Percentiles rank a stretch among this genome's conserved stretches.
Conservation (phyloP, 2,113 vertebrate genomes). For the Heptranchias perlo region DNA sequence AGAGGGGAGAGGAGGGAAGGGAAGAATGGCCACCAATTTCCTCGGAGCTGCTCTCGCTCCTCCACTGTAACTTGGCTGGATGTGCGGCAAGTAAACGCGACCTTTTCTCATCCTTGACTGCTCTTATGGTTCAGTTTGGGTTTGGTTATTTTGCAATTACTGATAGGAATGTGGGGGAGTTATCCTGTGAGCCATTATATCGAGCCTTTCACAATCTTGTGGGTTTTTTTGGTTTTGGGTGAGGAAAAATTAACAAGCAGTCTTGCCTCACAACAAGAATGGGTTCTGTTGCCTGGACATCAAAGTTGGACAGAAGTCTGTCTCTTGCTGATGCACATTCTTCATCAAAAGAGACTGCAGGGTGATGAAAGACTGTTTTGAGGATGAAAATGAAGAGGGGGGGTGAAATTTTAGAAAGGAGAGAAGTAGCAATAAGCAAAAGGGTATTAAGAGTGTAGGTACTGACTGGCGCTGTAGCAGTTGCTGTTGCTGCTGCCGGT, state of each 20-base stretch:
- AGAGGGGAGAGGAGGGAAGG: background rate
- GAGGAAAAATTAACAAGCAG: background rate
- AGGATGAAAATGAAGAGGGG: background rate
- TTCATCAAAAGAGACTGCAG: background rate
- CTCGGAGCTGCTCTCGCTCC: too few species aligned
- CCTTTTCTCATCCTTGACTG: background rate
- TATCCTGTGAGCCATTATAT: background rate
- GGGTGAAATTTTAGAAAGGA: background rate
- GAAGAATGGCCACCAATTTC: background rate
- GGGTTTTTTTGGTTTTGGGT: background rate
- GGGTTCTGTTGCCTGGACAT: background rate
- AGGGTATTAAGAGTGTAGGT: background rate
- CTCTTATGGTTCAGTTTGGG: background rate
- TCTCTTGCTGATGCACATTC: background rate
- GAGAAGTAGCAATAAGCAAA: background rate
- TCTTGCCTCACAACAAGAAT: background rate
- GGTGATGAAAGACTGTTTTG: background rate
- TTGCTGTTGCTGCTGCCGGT: slow-evolving; percentile 86
- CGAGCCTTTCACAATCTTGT: background rate
- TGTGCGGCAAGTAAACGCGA: background rate
- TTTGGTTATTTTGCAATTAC: background rate
- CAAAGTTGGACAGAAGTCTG: background rate
- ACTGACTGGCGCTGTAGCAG: slow-evolving; percentile 91
- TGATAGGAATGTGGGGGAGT: background rate
- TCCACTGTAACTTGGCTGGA: background rate